Evolutionary conservation across 1,140 invertebrate species (phyloP), one percentile per base, ranked within the genome.

Genomic region (Lucilia sericata): DNA sequence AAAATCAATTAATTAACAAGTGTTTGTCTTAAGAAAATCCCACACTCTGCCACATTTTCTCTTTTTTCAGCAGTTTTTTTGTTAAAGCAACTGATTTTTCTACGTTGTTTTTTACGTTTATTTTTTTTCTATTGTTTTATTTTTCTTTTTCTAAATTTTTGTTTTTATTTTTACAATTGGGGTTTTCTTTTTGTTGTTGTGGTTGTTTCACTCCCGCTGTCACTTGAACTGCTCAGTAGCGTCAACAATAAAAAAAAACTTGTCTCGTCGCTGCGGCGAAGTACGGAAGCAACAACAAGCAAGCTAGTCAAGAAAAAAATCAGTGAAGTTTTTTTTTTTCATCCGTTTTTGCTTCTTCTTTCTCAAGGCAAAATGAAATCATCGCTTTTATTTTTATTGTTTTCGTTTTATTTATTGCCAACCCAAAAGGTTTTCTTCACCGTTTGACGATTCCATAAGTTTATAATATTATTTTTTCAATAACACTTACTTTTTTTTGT

Each of bases 291-390:
- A 70, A 70, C 65, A 70, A 70, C 21, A 70, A 21, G 36, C 36
- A 36, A 42, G 42, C 42, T 42, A 42, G 65, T 21, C 80, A 55
- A 51, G 21, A 75, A 55, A 75, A 42, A 82, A 82, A 70, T 12
- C 19, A 60, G 30, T 34, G 19, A 60, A 60, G 14, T 60, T 60
- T 60, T 70, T 70, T n/a, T n/a, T 21, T 70, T 70, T 70, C 65
- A 70, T 21, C 65, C 65, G 65, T 70, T 70, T 21, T 51, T 49
- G 19, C 55, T 82, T 82, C 51, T 82, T 82, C 82, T 65, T 74
- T 12, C 36, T 75, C 65, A 83, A 83, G 82, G 82, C 82, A 51
- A 83, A 85, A 85, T 85, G 84, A 85, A 85, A 85, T 85, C 84
- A 85, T 85, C 84, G 75, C n/a, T 51, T 30, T 30, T 17, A 49